These are phyloP conservation scores for Microplitis demolitor DNA, from an alignment of 1,140 invertebrate genomes.

Conservation along the genomic window DNA sequence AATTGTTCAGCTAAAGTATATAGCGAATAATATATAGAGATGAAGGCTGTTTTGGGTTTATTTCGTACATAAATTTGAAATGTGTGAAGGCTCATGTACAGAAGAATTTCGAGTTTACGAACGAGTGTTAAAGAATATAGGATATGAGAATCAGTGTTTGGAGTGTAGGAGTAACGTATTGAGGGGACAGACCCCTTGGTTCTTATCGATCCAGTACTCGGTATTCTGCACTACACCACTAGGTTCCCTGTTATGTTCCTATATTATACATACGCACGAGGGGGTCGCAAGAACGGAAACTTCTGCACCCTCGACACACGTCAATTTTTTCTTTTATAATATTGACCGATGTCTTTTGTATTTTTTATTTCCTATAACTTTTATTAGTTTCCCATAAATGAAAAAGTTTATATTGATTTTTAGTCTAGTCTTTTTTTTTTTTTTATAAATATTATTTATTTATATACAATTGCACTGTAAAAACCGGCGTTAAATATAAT, in stretches of 20 bases:
- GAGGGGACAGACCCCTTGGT: constrained; percentile 20
- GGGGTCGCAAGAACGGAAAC: constrained; percentile 15
- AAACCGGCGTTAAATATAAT: no score
- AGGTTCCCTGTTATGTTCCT: not conserved
- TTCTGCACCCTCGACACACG: constrained; percentile 9
- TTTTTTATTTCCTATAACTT: not conserved
- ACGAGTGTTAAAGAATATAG: constrained; percentile 8
- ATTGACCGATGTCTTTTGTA: constrained; percentile 15
- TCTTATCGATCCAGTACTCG: constrained; percentile 21
- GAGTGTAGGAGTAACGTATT: not conserved
- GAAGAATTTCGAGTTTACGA: constrained; percentile 42
- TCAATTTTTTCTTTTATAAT: not conserved
- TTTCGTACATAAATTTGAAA: not conserved
- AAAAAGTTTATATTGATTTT: not conserved
- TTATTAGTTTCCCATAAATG: not conserved
- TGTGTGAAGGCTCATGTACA: not conserved
- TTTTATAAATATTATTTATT: no score
- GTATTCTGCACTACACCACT: not conserved
- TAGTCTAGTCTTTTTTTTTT: no score
- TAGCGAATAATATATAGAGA: no score
- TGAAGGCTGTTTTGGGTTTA: not conserved
- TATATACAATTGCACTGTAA: no score
- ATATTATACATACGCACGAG: not conserved
- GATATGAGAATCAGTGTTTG: no score
- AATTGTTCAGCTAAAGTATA: no score